Evolutionary conservation across 1,140 invertebrate species (phyloP).

Genomic region (Saccostrea echinata): DNA sequence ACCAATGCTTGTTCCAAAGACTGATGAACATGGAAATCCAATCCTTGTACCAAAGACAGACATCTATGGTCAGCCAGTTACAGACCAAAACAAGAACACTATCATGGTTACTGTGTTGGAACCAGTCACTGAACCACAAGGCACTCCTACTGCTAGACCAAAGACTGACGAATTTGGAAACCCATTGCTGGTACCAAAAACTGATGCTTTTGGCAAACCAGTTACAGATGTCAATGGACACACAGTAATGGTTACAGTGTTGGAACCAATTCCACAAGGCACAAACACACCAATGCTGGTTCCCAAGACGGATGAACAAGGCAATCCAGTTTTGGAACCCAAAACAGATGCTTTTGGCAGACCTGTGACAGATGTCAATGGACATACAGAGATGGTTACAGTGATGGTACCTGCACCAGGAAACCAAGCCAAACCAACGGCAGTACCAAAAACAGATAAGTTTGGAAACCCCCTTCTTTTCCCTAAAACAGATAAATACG

Average conservation of each 20-base stretch:
- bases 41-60: constrained; percentile 15
- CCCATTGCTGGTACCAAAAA: constrained; percentile 40
- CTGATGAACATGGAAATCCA: constrained; percentile 43
- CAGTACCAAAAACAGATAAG: constrained; percentile 35
- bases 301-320: constrained; percentile 28
- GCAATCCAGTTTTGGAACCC: constrained; percentile 29
- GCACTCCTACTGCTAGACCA: constrained; percentile 8
- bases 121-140: not conserved
- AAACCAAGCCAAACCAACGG: not conserved
- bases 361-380: constrained; percentile 34
- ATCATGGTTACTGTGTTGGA: not conserved
- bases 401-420: constrained; percentile 49
- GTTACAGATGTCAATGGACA: not conserved
- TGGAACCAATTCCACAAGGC: not conserved
- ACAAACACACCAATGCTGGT: constrained; percentile 40
- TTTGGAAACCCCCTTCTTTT: constrained; percentile 29
- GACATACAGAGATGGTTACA: constrained; percentile 20
- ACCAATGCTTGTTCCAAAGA: constrained; percentile 33
- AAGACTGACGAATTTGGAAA: constrained; percentile 23
- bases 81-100: constrained; percentile 24
- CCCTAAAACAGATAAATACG: constrained; percentile 26
- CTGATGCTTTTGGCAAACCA: constrained; percentile 44
- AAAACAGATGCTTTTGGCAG: constrained; percentile 35
- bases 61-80: constrained; percentile 37
- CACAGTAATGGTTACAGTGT: not conserved